phyloP scores from a whole-genome alignment of 1,140 invertebrate genomes.

The Radopholus similis region DNA sequence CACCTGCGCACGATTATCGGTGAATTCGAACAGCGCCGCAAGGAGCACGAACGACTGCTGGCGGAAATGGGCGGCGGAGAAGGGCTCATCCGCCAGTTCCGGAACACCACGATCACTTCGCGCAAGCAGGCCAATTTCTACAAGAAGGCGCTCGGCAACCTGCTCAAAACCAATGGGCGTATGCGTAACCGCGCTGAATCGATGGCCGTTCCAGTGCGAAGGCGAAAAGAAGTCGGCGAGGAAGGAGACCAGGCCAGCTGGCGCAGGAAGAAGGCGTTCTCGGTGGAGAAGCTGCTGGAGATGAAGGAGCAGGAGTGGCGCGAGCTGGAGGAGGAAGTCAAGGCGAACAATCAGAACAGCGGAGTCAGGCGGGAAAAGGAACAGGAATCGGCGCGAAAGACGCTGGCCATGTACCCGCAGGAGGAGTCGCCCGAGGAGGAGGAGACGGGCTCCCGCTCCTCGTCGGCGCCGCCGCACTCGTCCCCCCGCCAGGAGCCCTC shows the following conservation, averaged over 20 bases:
- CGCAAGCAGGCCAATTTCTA: constrained; percentile 25
- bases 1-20: constrained; percentile 33
- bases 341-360: not conserved
- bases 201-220: not conserved
- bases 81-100: constrained; percentile 3
- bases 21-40: constrained; percentile 26
- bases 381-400: not conserved
- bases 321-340: constrained; percentile 22
- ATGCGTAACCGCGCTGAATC: not conserved
- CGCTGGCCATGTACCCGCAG: not conserved
- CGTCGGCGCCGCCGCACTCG: constrained; percentile 77
- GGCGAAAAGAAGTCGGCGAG: not conserved
- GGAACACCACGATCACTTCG: not conserved
- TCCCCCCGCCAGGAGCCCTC: constrained; percentile 72
- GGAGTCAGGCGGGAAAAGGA: not conserved
- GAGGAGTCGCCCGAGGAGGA: not conserved
- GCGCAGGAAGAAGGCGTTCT: not conserved
- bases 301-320: not conserved
- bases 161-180: constrained; percentile 2
- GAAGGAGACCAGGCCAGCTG: not conserved
- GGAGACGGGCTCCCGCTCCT: constrained; percentile 46
- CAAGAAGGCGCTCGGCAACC: constrained; percentile 15
- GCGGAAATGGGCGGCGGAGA: constrained; percentile 9
- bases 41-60: constrained; percentile 7
- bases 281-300: not conserved